Evolutionary conservation across 2,888 invertebrate genomes (phyloP).

Genomic region (Harmothoe impar): DNA sequence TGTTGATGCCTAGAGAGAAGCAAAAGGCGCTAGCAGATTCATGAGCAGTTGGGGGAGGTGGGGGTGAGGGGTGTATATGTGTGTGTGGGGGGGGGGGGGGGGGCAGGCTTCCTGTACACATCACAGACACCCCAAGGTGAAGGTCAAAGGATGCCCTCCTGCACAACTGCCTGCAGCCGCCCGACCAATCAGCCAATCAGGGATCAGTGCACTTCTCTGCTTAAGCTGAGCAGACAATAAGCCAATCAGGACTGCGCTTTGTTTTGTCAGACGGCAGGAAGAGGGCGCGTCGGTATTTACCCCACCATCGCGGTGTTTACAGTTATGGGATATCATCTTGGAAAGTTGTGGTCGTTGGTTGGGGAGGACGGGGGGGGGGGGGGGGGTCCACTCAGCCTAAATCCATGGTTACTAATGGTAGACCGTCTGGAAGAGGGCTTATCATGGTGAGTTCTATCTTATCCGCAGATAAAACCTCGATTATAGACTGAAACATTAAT

Average conservation of each 20-base stretch:
- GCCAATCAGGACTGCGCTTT: constrained; percentile 1
- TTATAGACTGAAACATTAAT: neutral
- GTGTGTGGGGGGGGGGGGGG: neutral
- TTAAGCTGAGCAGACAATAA: neutral
- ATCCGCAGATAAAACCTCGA: neutral
- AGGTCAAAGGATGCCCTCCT: neutral
- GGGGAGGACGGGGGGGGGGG: neutral
- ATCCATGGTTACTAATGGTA: neutral
- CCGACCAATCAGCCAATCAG: neutral
- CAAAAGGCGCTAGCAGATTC: no score
- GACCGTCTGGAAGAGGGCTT: neutral
- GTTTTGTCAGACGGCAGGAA: neutral
- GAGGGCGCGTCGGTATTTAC: neutral
- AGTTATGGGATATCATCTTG: neutral
- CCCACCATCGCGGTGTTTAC: neutral
- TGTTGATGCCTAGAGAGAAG: no score
- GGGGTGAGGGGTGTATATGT: neutral
- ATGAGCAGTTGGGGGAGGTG: neutral
- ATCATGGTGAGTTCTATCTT: neutral
- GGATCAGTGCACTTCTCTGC: neutral
- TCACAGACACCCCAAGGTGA: constrained; percentile 19
- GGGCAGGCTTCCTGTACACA: neutral
- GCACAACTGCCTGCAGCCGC: neutral
- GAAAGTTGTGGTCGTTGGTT: neutral
- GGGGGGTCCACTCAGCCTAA: neutral